Conservation (phyloP, 2,888 invertebrate genomes). For the Cynaeus angustus region DNA sequence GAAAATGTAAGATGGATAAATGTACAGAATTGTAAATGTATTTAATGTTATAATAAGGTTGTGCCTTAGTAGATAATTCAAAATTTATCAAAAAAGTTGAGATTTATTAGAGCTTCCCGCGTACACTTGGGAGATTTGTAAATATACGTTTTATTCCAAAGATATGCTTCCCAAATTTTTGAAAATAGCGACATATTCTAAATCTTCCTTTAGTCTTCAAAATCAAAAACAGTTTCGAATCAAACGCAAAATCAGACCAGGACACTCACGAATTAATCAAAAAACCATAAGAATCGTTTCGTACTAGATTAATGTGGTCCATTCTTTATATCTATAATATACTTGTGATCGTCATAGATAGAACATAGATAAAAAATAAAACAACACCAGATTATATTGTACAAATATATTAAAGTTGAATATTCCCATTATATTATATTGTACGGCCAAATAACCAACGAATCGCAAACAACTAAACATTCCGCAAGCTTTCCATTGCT, state of each 20-base stretch:
- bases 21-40: slow-evolving; percentile 50
- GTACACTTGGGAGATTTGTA: slow-evolving; percentile 61
- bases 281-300: slow-evolving; percentile 50
- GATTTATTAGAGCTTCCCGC: slow-evolving; percentile 67
- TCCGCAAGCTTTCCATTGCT: not conserved
- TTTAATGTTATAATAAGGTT: slow-evolving; percentile 62
- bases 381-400: slow-evolving; percentile 71
- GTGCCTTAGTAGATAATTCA: slow-evolving; percentile 70
- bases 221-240: slow-evolving; percentile 43
- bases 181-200: slow-evolving; percentile 69
- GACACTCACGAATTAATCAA: slow-evolving; percentile 60
- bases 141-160: slow-evolving; percentile 54
- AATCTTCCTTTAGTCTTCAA: slow-evolving; percentile 69
- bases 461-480: slow-evolving; percentile 28
- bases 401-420: slow-evolving; percentile 65
- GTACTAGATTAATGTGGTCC: slow-evolving; percentile 59
- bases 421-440: slow-evolving; percentile 65
- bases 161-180: slow-evolving; percentile 58
- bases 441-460: slow-evolving; percentile 53
- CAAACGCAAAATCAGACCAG: slow-evolving; percentile 42
- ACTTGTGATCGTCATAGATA: slow-evolving; percentile 69
- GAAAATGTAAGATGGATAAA: slow-evolving; percentile 12
- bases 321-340: slow-evolving; percentile 60
- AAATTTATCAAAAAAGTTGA: slow-evolving; percentile 65
- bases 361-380: slow-evolving; percentile 55